Evolutionary conservation across 2,888 invertebrate species (phyloP), one percentile per base, ranked within the genome.

Genomic region (Isoperla grammatica): DNA sequence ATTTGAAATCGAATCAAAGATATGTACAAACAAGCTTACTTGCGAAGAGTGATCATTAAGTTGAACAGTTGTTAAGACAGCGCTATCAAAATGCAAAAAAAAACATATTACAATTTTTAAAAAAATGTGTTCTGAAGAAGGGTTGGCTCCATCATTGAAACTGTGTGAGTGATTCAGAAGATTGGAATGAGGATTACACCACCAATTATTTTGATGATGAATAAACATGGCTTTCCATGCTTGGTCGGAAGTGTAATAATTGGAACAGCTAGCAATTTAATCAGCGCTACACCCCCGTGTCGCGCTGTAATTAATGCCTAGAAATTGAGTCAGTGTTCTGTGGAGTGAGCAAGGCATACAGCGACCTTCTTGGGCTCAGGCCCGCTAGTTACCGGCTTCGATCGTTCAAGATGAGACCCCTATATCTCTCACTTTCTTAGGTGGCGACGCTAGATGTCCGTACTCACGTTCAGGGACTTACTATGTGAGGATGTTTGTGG

Each of bases 281-380:
- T 59, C 54, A 54, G 9, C 19, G 23, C 42, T 12, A 8, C 46
- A 17, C 11, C 54, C 17, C 23, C 49, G 50, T 57, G 20, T 48
- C 43, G 35, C 19, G 15, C 40, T 37, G 29, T 54, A 53, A 59
- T 59, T 59, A 59, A 42, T 54, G 19, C 29, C 35, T 37, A 46
- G 45, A 59, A 53, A 45, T 50, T 42, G 50, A 58, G 29, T 53
- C 42, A 20, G 53, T 42, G 23, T 20, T n/a, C 15, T 11, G 29
- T 45, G 40, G 37, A 55, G 39, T 39, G 15, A 39, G 29, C 20
- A n/a, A 53, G 37, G 11, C 29, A 22, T 22, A n/a, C 8, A 39
- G 2, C 17, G 29, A 19, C 39, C 23, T 13, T 39, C 15, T 19
- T 55, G 42, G n/a, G 42, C 20, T 39, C 29, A 29, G 29, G 29